These are phyloP conservation scores for Centropus bengalensis DNA, from an alignment of 2,113 vertebrate genomes.

Conservation along the genomic window DNA sequence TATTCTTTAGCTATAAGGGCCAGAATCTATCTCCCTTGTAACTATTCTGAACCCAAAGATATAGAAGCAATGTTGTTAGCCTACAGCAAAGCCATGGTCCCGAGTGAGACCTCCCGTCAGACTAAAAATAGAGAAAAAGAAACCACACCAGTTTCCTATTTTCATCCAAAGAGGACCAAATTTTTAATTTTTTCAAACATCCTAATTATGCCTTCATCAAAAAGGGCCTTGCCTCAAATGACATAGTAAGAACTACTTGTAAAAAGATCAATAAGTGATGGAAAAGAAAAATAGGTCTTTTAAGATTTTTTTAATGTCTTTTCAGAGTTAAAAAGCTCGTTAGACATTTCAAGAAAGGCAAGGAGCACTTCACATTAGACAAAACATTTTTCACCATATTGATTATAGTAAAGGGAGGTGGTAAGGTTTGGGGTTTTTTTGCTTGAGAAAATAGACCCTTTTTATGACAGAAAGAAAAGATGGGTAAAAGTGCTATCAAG, in stretches of 20 bases:
- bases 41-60: not conserved
- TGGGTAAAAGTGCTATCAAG: not conserved
- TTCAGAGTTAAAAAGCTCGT: not conserved
- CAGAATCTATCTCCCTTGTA: not conserved
- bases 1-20: not conserved
- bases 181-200: not conserved
- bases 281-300: not conserved
- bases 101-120: not conserved
- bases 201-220: not conserved
- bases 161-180: not conserved
- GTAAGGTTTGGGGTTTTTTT: too few relatives aligned
- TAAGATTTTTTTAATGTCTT: not conserved
- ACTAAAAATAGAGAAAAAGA: not conserved
- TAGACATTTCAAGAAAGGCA: not conserved
- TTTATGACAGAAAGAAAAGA: not conserved
- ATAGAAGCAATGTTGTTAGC: not conserved
- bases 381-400: not conserved
- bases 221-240: not conserved
- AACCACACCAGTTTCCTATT: not conserved
- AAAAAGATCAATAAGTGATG: not conserved
- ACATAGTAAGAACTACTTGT: not conserved
- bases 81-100: not conserved
- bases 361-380: not conserved
- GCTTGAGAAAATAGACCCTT: not conserved
- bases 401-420: not conserved